A percentile compares a stretch with the other conserved stretches of the same genome.
Evolutionary conservation across 2,797 vertebrate genomes (phyloP).

Genomic region (Pangasius krempfi): DNA sequence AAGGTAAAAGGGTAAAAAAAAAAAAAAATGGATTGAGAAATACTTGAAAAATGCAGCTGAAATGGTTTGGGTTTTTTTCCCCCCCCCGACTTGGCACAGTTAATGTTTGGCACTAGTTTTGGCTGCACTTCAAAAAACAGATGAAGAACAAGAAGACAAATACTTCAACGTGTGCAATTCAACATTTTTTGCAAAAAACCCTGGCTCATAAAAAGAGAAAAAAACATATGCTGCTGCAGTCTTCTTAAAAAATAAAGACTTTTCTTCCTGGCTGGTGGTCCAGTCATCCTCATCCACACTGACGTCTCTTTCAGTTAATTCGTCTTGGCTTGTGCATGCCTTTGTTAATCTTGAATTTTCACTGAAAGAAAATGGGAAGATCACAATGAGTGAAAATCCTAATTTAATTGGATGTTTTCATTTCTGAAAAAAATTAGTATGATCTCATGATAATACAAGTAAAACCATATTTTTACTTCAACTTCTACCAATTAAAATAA

Average conservation of each 20-base stretch:
- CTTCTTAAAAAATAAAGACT: constrained; percentile 46
- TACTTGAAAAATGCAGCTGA: constrained; percentile 25
- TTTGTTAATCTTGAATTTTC: constrained; percentile 47
- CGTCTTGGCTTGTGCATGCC: constrained; percentile 38
- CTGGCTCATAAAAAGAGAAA: constrained; percentile 38
- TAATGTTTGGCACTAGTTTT: constrained; percentile 70
- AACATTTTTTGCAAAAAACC: constrained; percentile 41
- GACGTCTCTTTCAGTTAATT: constrained; percentile 34
- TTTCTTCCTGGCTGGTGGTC: constrained; percentile 45
- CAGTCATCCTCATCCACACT: constrained; percentile 43
- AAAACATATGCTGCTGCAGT: constrained; percentile 15
- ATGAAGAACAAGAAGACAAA: constrained; percentile 51
- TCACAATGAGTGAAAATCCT: constrained; percentile 23
- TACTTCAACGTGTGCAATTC: constrained; percentile 50
- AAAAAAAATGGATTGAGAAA: constrained; percentile 21
- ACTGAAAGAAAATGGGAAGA: constrained; percentile 53
- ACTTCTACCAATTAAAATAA: not conserved
- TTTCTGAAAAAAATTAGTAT: not conserved
- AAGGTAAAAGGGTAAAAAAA: constrained; percentile 5
- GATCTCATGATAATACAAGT: not conserved
- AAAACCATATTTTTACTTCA: not conserved
- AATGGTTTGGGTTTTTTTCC: constrained; percentile 57
- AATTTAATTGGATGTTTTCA: not conserved
- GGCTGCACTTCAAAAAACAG: constrained; percentile 56
- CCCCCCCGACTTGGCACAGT: constrained; percentile 68